Base-by-base conservation (phyloP, 1,140 invertebrate genomes). In the Dendroctonus ponderosae region DNA sequence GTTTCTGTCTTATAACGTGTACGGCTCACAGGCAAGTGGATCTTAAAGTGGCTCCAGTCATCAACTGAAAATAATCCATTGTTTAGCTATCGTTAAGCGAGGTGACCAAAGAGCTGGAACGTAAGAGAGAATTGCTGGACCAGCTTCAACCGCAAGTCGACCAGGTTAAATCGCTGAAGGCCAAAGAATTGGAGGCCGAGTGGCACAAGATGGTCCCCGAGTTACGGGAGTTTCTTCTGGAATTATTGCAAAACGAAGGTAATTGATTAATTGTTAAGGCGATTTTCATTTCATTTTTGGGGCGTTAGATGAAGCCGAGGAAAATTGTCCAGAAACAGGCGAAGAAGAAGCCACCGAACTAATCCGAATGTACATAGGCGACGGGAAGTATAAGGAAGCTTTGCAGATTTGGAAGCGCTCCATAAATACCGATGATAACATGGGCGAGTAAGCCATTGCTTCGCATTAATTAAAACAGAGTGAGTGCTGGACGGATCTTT, bases 1-100 rank as follows among this genome's bases (percentile, higher is more conserved):
- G 2, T 75, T 79, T 67, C 52, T 79, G 51, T 48, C 70, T 7
- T 62, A 71, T 41, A 79, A 79, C 61, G 42, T 59, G 3, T 77
- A 67, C 63, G 70, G 73, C 43, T 58, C 73, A 7, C 53, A 76
- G 14, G 74, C 75, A 70, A 70, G 67, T 68, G 26, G 9, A 40
- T 11, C 11, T n/a, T 1, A 51, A 41, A 9, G 6, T n/a, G 14
- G 42, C 41, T 64, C 41, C 7, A 50, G 12, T 51, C 57, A 38
- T 62, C 11, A 52, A 46, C 46, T 67, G 58, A 8, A 62, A 48
- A 48, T 59, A 40, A 3, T 26, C 14, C 37, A 8, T 11, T 11
- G 11, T 67, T 50, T 60, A 77, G 76, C 67, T 76, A 44, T 67
- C 74, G 68, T 51, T 76, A 9, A 62, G 50, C 26, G 49, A 69